phyloP scores from a whole-genome alignment of 1,140 invertebrate genomes.

The Drosophila athabasca region DNA sequence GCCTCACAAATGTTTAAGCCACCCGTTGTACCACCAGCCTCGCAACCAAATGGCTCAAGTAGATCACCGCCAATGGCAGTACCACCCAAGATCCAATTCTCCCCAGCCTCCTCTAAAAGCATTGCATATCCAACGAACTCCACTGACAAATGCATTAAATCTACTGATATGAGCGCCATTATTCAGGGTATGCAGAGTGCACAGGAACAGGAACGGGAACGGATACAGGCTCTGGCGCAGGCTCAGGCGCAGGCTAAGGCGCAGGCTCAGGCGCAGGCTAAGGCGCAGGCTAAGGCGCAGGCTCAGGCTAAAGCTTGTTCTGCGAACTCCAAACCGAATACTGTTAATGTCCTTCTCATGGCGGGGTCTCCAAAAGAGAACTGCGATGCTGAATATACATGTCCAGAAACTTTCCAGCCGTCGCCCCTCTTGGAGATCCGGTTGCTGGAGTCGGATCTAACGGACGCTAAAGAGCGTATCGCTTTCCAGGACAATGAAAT shows the following conservation, averaged over 20 bases:
- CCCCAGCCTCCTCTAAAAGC: too few species aligned
- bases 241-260: too few species aligned
- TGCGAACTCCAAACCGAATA: slow-evolving; percentile 10
- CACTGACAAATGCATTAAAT: too few species aligned
- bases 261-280: too few species aligned
- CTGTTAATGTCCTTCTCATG: slow-evolving; percentile 60
- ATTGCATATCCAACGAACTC: too few species aligned
- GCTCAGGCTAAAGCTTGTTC: too few species aligned
- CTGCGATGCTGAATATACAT: slow-evolving; percentile 6
- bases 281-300: too few species aligned
- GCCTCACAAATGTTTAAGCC: not conserved
- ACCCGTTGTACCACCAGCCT: too few species aligned
- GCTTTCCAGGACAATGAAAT: slow-evolving; percentile 40
- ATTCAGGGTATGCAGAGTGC: not conserved
- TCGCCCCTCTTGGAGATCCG: slow-evolving; percentile 31
- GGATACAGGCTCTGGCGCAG: too few species aligned
- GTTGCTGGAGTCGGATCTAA: slow-evolving; percentile 48
- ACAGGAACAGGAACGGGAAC: not conserved
- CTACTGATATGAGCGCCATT: not conserved
- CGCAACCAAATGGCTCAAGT: too few species aligned
- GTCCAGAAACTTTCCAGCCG: not conserved
- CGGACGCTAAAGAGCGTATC: slow-evolving; percentile 24
- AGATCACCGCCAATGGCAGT: not conserved
- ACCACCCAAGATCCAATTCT: too few species aligned
- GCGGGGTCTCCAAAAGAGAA: slow-evolving; percentile 3